A percentile compares a stretch with the other conserved stretches of the same genome.
These are phyloP conservation scores for Galagoides demidoff DNA, from an alignment of 2,797 vertebrate species.

Conservation along the genomic window DNA sequence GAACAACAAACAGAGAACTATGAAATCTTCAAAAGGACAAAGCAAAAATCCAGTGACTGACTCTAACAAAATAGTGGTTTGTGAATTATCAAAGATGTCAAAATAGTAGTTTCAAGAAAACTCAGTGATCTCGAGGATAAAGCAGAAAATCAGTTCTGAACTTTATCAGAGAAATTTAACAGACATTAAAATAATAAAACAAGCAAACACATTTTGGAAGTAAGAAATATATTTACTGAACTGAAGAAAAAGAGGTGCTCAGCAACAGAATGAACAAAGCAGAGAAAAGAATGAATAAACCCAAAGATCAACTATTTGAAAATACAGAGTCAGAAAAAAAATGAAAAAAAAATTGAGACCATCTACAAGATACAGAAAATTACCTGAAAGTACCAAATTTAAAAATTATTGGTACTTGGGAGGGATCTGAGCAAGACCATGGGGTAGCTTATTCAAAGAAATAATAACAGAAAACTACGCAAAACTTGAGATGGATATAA, in stretches of 20 bases:
- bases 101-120: background rate
- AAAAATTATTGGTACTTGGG: background rate
- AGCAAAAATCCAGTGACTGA: background rate
- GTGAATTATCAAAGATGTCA: background rate
- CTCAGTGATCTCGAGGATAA: background rate
- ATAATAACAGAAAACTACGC: background rate
- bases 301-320: background rate
- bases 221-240: background rate
- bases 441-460: background rate
- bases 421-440: background rate
- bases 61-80: background rate
- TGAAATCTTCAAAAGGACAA: background rate
- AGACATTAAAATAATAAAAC: background rate
- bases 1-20: background rate
- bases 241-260: background rate
- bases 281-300: background rate
- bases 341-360: background rate
- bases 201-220: background rate
- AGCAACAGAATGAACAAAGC: background rate
- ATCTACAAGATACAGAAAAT: background rate
- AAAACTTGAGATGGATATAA: background rate
- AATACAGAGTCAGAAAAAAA: background rate
- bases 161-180: background rate
- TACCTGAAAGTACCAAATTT: background rate
- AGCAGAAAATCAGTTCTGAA: background rate